Evolutionary conservation across 1,140 invertebrate genomes (phyloP), one percentile per base, ranked within the genome.

Genomic region (Pissodes strobi): DNA sequence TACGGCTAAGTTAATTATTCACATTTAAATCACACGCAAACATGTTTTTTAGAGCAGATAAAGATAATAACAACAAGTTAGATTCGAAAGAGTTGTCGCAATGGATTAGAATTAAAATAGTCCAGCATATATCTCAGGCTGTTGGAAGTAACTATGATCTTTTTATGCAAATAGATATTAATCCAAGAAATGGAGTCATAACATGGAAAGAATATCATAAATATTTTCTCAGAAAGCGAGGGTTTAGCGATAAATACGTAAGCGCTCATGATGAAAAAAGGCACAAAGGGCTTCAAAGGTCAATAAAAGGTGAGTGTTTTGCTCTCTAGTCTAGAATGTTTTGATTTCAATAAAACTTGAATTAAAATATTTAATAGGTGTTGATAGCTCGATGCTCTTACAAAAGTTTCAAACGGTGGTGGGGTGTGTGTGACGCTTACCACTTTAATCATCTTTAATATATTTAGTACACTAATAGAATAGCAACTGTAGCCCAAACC

Each of bases 141-240:
- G 80, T 89, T 43, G 78, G 83, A 68, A 88, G 90, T 71, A 93
- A 92, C 79, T 85, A 87, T 51, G 83, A 84, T 0, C 79, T 91
- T 22, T 93, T 93, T 74, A 84, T 84, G 12, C 78, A 82, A 10
- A 86, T 93, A 48, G 91, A 93, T 73, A 85, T 83, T 38, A 83
- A 89, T 75, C 88, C 88, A 0, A 78, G 83, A 63, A 88, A 92
- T 78, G 91, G 90, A n/a, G 82, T 88, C 45, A 81, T 92, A 5
- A 86, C 87, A 0, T 93, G 90, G 90, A 86, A 89, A 58, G 90
- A 92, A 72, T 92, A 92, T 74, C 88, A 91, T 71, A 77, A 82
- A 0, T 86, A 88, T 71, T 93, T 91, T 73, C 72, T 93, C 23
- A 80, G 86, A 58, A 82, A 84, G 49, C 83, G 88, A 56, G 89